Percentiles rank a stretch among this genome's conserved stretches.
Evolutionary conservation across 2,888 invertebrate species (phyloP).

Genomic region (Volucella zonaria): DNA sequence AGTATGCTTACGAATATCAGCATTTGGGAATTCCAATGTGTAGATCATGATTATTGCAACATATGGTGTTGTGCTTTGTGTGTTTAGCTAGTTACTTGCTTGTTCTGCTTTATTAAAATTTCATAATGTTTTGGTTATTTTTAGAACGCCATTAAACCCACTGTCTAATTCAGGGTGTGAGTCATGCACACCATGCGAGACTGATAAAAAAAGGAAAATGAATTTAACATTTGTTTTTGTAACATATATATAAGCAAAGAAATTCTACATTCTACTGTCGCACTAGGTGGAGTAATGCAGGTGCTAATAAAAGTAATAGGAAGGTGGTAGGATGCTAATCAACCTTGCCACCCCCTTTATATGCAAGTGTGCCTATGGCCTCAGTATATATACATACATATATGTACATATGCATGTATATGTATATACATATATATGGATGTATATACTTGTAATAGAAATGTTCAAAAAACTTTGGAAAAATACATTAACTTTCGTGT

Average conservation of each 20-base stretch:
- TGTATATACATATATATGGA: no score
- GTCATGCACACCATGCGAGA: conserved; percentile 20
- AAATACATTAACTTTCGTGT: conserved; percentile 1
- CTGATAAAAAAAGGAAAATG: conserved; percentile 47
- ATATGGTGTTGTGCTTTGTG: conserved; percentile 16
- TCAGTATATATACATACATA: no score
- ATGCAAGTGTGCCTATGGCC: conserved; percentile 15
- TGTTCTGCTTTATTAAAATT: conserved; percentile 50
- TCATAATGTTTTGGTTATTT: conserved; percentile 51
- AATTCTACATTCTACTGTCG: not conserved
- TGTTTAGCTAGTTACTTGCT: conserved; percentile 16
- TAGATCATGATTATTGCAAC: conserved; percentile 23
- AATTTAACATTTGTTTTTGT: conserved; percentile 30
- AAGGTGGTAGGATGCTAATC: not conserved
- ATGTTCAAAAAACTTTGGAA: conserved; percentile 8
- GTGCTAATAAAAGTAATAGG: conserved; percentile 37
- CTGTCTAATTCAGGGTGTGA: conserved; percentile 36
- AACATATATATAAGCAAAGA: conserved; percentile 13
- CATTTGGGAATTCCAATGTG: conserved; percentile 29
- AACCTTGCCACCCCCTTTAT: not conserved
- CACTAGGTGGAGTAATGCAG: conserved; percentile 7
- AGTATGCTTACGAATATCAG: not conserved
- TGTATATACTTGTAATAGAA: not conserved
- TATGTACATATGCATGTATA: no score
- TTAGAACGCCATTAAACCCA: conserved; percentile 55